Percentiles rank a stretch among this genome's conserved stretches.
Conservation (phyloP, 2,113 vertebrate genomes). For the Elaphurus davidianus region DNA sequence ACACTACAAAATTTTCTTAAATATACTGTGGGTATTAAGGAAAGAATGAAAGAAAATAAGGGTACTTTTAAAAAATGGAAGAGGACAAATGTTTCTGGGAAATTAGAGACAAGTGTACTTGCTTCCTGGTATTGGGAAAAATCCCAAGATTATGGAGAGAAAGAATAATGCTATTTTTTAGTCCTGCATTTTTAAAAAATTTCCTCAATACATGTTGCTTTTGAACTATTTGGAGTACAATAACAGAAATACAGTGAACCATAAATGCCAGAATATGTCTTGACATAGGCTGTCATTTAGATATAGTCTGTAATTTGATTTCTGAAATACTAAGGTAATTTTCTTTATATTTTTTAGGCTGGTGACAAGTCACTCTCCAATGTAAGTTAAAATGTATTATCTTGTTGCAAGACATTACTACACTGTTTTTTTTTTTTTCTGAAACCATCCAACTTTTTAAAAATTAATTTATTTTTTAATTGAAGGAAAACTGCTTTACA, state of each 20-base stretch:
- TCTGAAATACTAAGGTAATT: conserved; percentile 33
- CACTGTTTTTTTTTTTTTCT: not conserved
- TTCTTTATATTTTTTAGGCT: conserved; percentile 83
- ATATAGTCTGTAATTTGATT: not conserved
- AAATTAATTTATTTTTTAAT: not conserved
- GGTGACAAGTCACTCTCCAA: conserved; percentile 94
- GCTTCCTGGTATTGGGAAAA: not conserved
- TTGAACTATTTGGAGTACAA: not conserved
- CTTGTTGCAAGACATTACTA: not conserved
- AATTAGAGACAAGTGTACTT: not conserved
- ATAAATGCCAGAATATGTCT: not conserved
- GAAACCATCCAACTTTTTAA: not conserved
- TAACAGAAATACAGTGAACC: not conserved
- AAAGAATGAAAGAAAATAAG: not conserved
- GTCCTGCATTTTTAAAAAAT: not conserved
- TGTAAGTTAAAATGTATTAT: conserved; percentile 86
- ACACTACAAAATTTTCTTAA: not conserved
- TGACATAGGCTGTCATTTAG: not conserved
- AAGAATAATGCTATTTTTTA: not conserved
- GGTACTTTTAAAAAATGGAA: not conserved
- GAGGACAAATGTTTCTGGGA: not conserved
- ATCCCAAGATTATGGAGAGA: not conserved
- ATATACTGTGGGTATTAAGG: not conserved
- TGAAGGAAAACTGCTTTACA: not conserved
- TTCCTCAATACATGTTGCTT: not conserved